Percentiles rank a stretch among this genome's conserved stretches.
phyloP scores from a whole-genome alignment of 64 coral and sea anemone genomes.

The Porites australiensis region DNA sequence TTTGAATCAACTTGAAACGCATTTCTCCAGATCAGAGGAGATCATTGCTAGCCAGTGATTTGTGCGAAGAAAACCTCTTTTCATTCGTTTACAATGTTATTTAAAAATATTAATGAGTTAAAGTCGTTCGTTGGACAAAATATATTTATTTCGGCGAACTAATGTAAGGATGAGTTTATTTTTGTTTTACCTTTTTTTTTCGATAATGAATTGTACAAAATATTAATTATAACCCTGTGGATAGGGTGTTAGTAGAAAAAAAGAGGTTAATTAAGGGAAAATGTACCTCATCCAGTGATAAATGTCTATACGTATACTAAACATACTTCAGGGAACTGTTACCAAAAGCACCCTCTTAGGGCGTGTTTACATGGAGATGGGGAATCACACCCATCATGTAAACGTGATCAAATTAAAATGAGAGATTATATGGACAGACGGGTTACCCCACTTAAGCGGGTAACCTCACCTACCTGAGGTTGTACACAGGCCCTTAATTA shows the following conservation, averaged over 20 bases:
- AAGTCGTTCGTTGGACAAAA: background rate
- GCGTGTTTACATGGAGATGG: background rate
- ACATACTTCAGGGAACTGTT: background rate
- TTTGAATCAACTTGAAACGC: background rate
- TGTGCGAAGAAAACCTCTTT: background rate
- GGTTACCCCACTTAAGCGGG: no score
- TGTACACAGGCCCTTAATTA: no score
- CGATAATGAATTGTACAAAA: conserved; percentile 24
- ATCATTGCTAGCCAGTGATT: background rate
- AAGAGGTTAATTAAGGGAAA: background rate
- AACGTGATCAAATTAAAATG: no score
- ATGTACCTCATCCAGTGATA: background rate
- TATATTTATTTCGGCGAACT: conserved; percentile 36
- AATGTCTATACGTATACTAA: background rate
- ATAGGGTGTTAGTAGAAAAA: conserved; percentile 2
- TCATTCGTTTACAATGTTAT: background rate
- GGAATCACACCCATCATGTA: no score
- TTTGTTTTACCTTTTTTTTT: background rate
- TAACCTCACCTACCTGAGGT: no score
- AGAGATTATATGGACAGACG: no score
- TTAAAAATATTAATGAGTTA: background rate
- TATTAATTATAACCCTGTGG: background rate
- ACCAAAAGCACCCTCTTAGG: background rate
- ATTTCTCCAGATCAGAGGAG: background rate
- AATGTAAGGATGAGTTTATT: conserved; percentile 12